A percentile compares a stretch with the other conserved stretches of the same genome.
phyloP scores from a whole-genome alignment of 2,113 vertebrate genomes.

The Marmota flaviventris region DNA sequence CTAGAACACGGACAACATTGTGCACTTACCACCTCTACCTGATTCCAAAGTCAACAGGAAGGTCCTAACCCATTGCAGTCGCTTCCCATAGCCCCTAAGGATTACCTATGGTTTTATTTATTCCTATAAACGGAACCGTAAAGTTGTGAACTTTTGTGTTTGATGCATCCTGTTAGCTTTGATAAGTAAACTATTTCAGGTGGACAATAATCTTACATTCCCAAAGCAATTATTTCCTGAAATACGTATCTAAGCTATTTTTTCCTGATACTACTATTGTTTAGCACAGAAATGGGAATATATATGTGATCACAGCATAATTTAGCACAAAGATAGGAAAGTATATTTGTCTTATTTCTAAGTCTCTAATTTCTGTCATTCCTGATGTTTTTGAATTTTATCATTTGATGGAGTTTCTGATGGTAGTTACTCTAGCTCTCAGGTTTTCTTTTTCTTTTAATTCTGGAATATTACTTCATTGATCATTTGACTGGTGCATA shows the following conservation, averaged over 20 bases:
- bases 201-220: not conserved
- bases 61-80: not conserved
- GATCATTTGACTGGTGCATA: not conserved
- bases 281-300: not conserved
- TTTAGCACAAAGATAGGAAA: not conserved
- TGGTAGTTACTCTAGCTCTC: not conserved
- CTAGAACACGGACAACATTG: not conserved
- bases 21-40: not conserved
- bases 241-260: not conserved
- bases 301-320: not conserved
- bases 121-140: not conserved
- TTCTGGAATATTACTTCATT: not conserved
- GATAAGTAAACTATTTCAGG: not conserved
- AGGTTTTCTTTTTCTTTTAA: not conserved
- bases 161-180: not conserved
- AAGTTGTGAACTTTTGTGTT: not conserved
- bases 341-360: not conserved
- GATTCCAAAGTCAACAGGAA: not conserved
- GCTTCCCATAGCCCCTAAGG: not conserved
- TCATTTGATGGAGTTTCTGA: not conserved
- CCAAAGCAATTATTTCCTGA: not conserved
- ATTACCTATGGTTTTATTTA: not conserved
- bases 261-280: not conserved
- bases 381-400: not conserved
- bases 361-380: not conserved